Percentiles rank a stretch among this genome's conserved stretches.
Conservation (phyloP, 2,888 invertebrate species). For the Dasypogon diadema region DNA sequence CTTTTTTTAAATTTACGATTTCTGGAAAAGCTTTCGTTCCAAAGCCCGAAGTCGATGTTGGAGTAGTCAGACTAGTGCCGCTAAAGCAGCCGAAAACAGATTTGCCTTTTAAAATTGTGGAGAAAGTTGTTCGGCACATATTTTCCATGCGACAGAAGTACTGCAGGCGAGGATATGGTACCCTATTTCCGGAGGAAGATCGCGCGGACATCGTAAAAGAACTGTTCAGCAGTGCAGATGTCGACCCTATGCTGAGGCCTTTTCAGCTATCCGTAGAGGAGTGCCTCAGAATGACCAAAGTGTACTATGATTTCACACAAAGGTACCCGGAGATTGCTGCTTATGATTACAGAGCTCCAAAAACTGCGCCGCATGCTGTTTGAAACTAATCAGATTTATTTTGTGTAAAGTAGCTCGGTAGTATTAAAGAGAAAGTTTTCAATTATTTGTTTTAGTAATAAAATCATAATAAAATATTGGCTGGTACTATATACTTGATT, state of each 20-base stretch:
- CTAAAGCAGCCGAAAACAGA: constrained; percentile 78
- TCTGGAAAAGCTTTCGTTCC: constrained; percentile 93
- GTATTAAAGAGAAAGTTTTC: neutral
- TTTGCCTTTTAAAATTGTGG: constrained; percentile 85
- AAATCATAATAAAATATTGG: too few species aligned
- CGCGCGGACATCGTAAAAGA: constrained; percentile 75
- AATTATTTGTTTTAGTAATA: too few species aligned
- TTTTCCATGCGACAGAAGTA: constrained; percentile 92
- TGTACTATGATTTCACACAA: constrained; percentile 80
- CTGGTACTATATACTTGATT: too few species aligned
- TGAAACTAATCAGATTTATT: neutral
- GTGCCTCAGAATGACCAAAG: constrained; percentile 80
- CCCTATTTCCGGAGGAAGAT: constrained; percentile 80
- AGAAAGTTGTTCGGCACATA: constrained; percentile 88
- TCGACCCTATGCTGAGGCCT: constrained; percentile 78
- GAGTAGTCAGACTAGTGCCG: constrained; percentile 90
- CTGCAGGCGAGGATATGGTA: constrained; percentile 76
- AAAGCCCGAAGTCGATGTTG: constrained; percentile 96
- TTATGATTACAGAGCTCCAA: constrained; percentile 78
- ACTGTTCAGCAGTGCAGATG: constrained; percentile 78
- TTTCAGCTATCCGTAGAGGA: constrained; percentile 83
- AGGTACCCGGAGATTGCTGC: constrained; percentile 75
- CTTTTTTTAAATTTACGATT: constrained; percentile 86
- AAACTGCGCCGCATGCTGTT: constrained; percentile 35
- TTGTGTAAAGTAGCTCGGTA: neutral